A percentile compares a stretch with the other conserved stretches of the same genome.
phyloP scores from a whole-genome alignment of 2,888 invertebrate species.

The Coelogynopora nodosa region DNA sequence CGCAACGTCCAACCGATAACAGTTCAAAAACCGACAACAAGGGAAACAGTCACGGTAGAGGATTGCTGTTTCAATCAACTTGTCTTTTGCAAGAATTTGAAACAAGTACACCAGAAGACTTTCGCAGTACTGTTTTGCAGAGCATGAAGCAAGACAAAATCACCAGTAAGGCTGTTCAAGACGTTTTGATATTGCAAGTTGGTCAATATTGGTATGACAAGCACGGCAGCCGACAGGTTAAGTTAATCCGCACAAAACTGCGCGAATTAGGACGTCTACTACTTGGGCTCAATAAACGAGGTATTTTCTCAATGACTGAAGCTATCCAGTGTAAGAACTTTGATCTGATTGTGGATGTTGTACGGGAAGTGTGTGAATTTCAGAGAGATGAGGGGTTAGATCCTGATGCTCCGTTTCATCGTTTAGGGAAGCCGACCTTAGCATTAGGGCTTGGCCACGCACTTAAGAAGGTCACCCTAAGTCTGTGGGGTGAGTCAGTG shows the following conservation, averaged over 20 bases:
- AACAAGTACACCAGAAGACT: not conserved
- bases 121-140: not conserved
- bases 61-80: not conserved
- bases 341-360: not conserved
- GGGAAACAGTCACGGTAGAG: not conserved
- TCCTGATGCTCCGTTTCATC: slow-evolving; percentile 9
- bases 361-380: not conserved
- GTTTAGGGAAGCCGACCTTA: slow-evolving; percentile 8
- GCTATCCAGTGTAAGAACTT: not conserved
- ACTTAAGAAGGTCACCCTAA: not conserved
- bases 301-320: not conserved
- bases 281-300: not conserved
- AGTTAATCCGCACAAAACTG: not conserved
- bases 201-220: slow-evolving; percentile 14
- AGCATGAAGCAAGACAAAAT: slow-evolving; percentile 1
- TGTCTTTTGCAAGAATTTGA: not conserved
- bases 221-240: not conserved
- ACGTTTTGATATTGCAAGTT: slow-evolving; percentile 8
- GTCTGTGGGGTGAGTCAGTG: not conserved
- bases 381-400: not conserved
- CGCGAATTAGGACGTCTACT: not conserved
- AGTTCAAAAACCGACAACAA: not conserved
- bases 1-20: not conserved
- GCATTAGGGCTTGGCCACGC: not conserved
- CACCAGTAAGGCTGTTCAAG: not conserved